Evolutionary conservation across 2,888 invertebrate genomes (phyloP).

Genomic region (Epinotia nisella): DNA sequence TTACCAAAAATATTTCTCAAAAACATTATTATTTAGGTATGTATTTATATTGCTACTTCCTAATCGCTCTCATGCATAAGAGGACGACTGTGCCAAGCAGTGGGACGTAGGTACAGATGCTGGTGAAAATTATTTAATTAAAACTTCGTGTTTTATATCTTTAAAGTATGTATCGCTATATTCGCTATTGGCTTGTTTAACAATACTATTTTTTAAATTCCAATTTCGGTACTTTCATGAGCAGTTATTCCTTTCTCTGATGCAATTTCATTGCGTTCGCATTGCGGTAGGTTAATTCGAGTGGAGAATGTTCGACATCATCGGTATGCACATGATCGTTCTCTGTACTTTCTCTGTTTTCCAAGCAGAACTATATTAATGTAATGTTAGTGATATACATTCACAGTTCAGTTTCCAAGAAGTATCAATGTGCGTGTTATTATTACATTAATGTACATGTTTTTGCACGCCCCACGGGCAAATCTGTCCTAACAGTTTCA

Average conservation of each 20-base stretch:
- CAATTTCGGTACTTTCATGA: background rate
- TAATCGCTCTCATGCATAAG: too few relatives aligned
- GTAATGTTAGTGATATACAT: background rate
- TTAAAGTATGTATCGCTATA: too few relatives aligned
- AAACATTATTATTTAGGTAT: too few relatives aligned
- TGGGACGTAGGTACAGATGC: too few relatives aligned
- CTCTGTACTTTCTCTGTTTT: conserved; percentile 24
- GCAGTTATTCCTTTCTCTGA: background rate
- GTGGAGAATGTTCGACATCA: conserved; percentile 21
- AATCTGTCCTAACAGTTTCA: too few relatives aligned
- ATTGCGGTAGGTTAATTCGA: conserved; percentile 28
- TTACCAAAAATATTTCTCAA: too few relatives aligned
- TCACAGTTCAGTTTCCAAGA: conserved; percentile 3
- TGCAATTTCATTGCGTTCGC: conserved; percentile 3
- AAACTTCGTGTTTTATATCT: too few relatives aligned
- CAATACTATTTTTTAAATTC: background rate
- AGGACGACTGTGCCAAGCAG: too few relatives aligned
- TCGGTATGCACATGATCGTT: conserved; percentile 11
- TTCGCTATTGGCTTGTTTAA: background rate
- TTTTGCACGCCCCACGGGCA: too few relatives aligned
- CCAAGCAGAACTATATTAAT: background rate
- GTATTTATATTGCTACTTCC: too few relatives aligned
- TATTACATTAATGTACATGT: background rate
- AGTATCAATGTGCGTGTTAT: background rate
- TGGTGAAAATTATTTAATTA: too few relatives aligned